Conservation (phyloP, 2,888 invertebrate species). For the Neoscelio sp. region DNA sequence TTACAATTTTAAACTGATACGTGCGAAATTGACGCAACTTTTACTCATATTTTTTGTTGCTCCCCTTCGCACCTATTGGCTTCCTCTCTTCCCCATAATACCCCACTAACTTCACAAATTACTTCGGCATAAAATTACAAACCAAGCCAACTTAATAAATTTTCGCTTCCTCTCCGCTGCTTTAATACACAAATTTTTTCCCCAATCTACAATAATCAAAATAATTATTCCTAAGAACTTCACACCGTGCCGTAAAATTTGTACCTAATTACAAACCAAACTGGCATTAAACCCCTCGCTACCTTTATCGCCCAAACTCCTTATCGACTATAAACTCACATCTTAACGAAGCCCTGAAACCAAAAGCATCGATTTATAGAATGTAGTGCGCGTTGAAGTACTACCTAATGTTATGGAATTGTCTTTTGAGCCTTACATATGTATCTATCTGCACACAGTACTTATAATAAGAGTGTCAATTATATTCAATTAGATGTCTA, state of each 20-base stretch:
- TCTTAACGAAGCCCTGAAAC: constrained; percentile 10
- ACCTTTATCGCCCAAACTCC: constrained; percentile 9
- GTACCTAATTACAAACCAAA: constrained; percentile 25
- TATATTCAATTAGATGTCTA: no score
- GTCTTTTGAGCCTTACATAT: no score
- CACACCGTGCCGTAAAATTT: constrained; percentile 13
- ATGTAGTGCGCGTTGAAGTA: neutral
- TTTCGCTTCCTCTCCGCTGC: neutral
- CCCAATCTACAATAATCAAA: neutral
- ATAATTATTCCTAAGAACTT: constrained; percentile 25
- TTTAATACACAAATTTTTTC: neutral
- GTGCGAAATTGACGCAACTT: neutral
- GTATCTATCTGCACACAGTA: no score
- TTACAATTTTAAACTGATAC: constrained; percentile 1
- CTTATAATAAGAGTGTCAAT: no score
- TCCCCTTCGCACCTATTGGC: no score
- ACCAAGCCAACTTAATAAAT: constrained; percentile 20
- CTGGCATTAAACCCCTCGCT: neutral
- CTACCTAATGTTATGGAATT: no score
- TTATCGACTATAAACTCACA: no score
- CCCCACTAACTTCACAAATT: constrained; percentile 18
- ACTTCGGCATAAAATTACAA: constrained; percentile 29
- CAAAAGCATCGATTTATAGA: neutral
- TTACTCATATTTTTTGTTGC: no score
- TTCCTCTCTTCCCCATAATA: no score